Percentiles rank a stretch among this genome's conserved stretches.
phyloP scores from a whole-genome alignment of 2,113 vertebrate species.

The Syrrhaptes paradoxus region DNA sequence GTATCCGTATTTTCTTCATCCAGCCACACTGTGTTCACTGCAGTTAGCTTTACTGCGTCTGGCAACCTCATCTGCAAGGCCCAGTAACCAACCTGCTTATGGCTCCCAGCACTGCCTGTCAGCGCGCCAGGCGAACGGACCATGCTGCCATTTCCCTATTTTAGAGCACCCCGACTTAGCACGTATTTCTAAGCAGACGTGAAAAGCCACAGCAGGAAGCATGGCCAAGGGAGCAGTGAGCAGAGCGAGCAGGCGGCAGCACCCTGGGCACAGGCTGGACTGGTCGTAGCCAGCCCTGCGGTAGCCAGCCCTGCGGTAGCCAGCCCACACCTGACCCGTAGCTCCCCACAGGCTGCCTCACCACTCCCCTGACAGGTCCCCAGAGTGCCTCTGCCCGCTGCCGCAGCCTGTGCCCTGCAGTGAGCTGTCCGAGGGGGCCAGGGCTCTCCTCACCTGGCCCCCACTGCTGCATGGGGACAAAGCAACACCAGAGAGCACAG shows the following conservation, averaged over 20 bases:
- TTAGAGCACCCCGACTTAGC: background rate
- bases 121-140: background rate
- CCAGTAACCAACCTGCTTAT: fast-evolving
- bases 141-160: fast-evolving
- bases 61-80: background rate
- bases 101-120: background rate
- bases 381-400: background rate
- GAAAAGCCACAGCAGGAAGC: background rate
- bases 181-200: background rate
- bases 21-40: background rate
- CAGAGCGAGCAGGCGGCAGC: background rate
- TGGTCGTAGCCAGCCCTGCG: no score
- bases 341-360: fast-evolving
- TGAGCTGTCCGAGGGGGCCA: background rate
- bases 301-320: background rate
- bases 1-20: background rate
- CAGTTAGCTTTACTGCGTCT: background rate
- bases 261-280: background rate
- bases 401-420: no score
- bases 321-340: fast-evolving
- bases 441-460: no score
- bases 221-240: fast-evolving
- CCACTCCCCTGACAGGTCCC: background rate
- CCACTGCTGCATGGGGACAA: fast-evolving
- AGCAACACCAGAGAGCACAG: no score